These are phyloP conservation scores for Falco cherrug DNA, from an alignment of 2,797 vertebrate species.

Conservation along the genomic window DNA sequence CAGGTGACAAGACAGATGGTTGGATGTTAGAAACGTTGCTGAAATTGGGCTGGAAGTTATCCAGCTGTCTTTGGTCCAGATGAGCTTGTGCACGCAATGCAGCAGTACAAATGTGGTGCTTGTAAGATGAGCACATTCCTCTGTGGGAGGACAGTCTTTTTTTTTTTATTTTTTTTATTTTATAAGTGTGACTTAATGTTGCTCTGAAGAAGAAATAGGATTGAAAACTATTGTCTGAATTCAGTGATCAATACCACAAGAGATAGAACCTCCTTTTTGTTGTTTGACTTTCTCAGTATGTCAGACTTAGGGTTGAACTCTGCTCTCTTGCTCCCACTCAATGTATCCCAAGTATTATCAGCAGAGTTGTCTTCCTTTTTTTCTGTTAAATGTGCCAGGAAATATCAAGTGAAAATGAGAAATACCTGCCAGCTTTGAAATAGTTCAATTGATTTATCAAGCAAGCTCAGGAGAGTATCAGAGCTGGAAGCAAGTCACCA, in stretches of 20 bases:
- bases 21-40: not conserved
- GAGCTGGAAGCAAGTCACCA: not conserved
- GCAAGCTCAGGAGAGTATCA: not conserved
- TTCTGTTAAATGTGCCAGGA: not conserved
- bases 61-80: not conserved
- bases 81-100: not conserved
- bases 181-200: not conserved
- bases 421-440: not conserved
- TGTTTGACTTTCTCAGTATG: not conserved
- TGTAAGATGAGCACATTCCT: not conserved
- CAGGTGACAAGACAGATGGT: constrained; percentile 80
- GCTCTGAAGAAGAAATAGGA: not conserved
- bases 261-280: not conserved
- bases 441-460: not conserved
- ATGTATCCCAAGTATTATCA: not conserved
- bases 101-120: not conserved
- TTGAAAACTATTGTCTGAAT: not conserved
- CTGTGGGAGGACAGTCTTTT: not conserved
- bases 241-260: not conserved
- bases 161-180: not conserved
- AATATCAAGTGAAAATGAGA: not conserved
- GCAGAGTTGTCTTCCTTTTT: not conserved
- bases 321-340: not conserved
- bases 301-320: not conserved
- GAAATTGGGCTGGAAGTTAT: not conserved